Evolutionary conservation across 2,113 vertebrate species (phyloP).

Genomic region (Chascanopsetta lugubris): DNA sequence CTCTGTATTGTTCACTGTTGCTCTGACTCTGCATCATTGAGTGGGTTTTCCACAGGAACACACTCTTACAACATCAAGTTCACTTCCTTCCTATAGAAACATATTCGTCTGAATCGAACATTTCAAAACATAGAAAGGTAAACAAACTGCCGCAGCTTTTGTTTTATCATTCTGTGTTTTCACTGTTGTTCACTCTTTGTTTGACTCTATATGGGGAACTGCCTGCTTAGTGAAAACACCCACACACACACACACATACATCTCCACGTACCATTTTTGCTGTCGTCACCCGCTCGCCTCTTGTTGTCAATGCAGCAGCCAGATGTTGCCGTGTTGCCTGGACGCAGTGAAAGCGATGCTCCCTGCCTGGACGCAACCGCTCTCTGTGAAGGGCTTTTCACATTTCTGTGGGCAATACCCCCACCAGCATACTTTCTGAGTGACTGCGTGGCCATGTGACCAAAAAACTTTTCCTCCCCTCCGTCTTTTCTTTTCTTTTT

Average conservation of each 20-base stretch:
- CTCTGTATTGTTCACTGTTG: too few species aligned
- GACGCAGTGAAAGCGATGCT: constrained; percentile 38
- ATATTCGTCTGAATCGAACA: too few species aligned
- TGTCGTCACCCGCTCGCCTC: constrained; percentile 29
- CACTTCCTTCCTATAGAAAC: constrained; percentile 28
- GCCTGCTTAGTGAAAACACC: constrained; percentile 11
- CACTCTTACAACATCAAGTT: constrained; percentile 5
- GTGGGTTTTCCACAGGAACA: constrained; percentile 8
- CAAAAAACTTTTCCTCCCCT: constrained; percentile 44
- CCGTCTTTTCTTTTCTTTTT: constrained; percentile 26
- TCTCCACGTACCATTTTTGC: constrained; percentile 76
- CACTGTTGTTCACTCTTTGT: constrained; percentile 22
- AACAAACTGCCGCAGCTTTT: background rate
- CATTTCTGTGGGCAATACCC: constrained; percentile 34
- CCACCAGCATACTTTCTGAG: constrained; percentile 58
- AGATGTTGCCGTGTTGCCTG: constrained; percentile 1
- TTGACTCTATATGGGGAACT: constrained; percentile 12
- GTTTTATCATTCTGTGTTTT: background rate
- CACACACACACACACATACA: background rate
- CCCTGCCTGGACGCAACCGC: constrained; percentile 5
- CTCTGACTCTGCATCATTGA: background rate
- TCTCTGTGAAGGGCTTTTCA: constrained; percentile 18
- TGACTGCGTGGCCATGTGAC: constrained; percentile 70
- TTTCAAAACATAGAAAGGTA: too few species aligned
- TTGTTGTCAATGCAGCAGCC: constrained; percentile 36